These are phyloP conservation scores for Phrynocephalus versicolor DNA, from an alignment of 2,113 vertebrate species.

Conservation along the genomic window DNA sequence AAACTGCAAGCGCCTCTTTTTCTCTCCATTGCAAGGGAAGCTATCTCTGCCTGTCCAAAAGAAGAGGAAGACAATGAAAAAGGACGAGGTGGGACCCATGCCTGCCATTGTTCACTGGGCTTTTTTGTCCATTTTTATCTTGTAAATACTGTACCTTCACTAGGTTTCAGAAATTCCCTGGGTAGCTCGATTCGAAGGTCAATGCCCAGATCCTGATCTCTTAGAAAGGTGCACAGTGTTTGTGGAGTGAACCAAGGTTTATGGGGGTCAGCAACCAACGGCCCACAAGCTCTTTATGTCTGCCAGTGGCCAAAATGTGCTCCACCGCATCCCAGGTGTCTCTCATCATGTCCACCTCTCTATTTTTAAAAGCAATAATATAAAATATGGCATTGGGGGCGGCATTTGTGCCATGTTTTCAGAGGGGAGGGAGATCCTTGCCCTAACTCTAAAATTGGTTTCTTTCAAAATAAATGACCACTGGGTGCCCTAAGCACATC, in stretches of 20 bases:
- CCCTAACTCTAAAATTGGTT: no score
- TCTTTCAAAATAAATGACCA: no score
- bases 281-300: no score
- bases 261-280: not conserved
- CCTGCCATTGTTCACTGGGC: accelerated
- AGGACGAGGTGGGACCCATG: not conserved
- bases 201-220: not conserved
- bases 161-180: not conserved
- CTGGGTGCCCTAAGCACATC: no score
- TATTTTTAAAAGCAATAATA: no score
- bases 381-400: no score
- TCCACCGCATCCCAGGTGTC: no score
- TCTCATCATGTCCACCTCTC: no score
- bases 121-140: not conserved
- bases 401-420: no score
- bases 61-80: not conserved
- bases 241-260: not conserved
- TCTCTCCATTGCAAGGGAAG: not conserved
- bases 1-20: not conserved
- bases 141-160: not conserved
- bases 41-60: not conserved
- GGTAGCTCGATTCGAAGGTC: not conserved
- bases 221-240: not conserved
- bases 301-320: no score
- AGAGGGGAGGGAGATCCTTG: no score